Conservation (phyloP, 2,113 vertebrate genomes). For the Rostratula benghalensis region DNA sequence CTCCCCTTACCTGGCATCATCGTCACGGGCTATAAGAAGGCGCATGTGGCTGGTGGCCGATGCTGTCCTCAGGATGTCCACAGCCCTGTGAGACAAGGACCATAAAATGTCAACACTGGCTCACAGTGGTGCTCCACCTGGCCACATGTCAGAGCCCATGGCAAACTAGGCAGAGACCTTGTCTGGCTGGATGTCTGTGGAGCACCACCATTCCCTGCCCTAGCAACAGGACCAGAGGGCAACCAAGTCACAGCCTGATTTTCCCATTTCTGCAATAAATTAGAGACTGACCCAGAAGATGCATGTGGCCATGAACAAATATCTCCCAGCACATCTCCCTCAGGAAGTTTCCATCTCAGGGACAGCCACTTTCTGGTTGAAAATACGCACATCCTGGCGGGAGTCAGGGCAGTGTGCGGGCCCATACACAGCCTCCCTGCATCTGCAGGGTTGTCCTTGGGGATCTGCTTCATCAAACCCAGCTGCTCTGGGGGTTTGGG, state of each 20-base stretch:
- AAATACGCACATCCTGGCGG: fast-evolving
- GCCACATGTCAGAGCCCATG: fast-evolving
- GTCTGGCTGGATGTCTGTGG: background rate
- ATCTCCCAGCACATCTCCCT: background rate
- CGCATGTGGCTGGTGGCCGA: conserved; percentile 90
- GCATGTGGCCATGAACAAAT: background rate
- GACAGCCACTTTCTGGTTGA: background rate
- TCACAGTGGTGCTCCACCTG: fast-evolving
- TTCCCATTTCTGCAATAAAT: background rate
- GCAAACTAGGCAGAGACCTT: background rate
- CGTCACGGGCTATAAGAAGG: conserved; percentile 87
- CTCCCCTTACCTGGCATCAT: conserved; percentile 82
- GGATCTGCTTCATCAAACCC: background rate
- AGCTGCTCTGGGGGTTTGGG: background rate
- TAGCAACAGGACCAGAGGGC: fast-evolving
- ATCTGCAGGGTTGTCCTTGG: background rate
- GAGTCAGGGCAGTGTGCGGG: background rate
- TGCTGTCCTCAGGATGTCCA: conserved; percentile 86
- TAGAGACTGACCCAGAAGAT: background rate
- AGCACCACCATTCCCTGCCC: background rate
- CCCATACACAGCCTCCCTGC: background rate
- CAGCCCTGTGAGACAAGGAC: conserved; percentile 74
- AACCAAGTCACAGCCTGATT: background rate
- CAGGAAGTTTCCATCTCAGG: background rate
- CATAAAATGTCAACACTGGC: fast-evolving